Conservation (phyloP, 2,113 vertebrate genomes). For the Trochalopteron elliotii region DNA sequence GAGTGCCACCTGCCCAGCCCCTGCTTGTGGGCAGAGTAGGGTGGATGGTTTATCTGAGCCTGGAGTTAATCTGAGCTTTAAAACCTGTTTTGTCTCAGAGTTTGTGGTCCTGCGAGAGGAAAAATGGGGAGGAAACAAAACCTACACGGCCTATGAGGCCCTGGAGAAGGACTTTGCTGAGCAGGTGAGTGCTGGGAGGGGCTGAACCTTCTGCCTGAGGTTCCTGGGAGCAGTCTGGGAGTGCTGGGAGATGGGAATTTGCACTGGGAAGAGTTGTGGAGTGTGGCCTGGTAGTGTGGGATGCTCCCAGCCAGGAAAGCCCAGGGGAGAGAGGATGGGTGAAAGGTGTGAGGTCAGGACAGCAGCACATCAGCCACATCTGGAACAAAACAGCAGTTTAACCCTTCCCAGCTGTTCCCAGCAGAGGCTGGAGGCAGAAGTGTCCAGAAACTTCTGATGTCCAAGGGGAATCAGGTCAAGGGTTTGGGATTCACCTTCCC, state of each 20-base stretch:
- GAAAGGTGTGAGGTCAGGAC: neutral
- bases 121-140: constrained; percentile 94
- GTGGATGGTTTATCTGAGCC: neutral
- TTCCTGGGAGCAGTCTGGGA: neutral
- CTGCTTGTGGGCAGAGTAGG: neutral
- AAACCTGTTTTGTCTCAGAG: constrained; percentile 69
- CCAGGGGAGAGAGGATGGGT: rapidly evolving
- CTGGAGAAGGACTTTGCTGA: constrained; percentile 92
- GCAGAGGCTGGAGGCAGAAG: neutral
- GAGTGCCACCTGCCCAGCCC: neutral
- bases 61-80: neutral
- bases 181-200: constrained; percentile 74
- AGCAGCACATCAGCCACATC: neutral
- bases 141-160: constrained; percentile 82
- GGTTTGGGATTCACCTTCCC: neutral
- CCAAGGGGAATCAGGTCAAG: neutral
- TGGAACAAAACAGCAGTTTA: neutral
- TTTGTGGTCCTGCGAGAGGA: constrained; percentile 91
- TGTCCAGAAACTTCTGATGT: no score
- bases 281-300: neutral
- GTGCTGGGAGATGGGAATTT: neutral
- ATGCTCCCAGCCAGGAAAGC: neutral
- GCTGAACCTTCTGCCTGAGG: neutral
- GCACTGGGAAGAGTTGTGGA: neutral
- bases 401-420: neutral